phyloP scores from a whole-genome alignment of 2,888 invertebrate species.

The Pseudoips prasinana region DNA sequence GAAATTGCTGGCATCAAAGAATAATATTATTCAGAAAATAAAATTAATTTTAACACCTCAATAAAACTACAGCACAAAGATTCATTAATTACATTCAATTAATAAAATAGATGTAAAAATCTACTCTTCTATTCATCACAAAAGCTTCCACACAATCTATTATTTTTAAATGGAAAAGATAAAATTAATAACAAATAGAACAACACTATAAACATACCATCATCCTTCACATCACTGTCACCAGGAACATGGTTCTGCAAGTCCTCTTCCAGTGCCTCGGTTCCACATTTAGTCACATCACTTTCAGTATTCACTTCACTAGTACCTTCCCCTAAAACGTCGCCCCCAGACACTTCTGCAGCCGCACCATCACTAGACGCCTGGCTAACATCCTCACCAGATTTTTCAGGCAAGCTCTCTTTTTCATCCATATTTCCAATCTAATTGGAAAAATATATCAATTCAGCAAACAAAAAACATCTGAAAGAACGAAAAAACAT shows the following conservation, averaged over 20 bases:
- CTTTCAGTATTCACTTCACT: slow-evolving; percentile 14
- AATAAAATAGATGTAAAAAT: no score
- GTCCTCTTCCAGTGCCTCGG: slow-evolving; percentile 24
- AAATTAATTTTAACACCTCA: no score
- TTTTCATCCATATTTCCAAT: slow-evolving; percentile 66
- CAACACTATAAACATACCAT: no score
- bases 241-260: slow-evolving; percentile 63
- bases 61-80: no score
- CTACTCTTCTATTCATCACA: no score
- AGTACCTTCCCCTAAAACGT: not conserved
- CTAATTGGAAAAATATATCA: slow-evolving; percentile 42
- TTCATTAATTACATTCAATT: no score
- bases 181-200: no score
- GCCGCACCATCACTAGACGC: slow-evolving; percentile 22
- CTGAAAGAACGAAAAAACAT: slow-evolving; percentile 48
- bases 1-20: no score
- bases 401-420: slow-evolving; percentile 47
- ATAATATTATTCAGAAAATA: no score
- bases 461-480: slow-evolving; percentile 43
- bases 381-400: slow-evolving; percentile 33
- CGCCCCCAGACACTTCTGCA: not conserved
- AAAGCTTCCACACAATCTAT: no score
- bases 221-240: no score
- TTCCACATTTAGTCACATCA: slow-evolving; percentile 25
- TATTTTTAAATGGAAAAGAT: no score